Percentiles rank a stretch among this genome's conserved stretches.
Conservation (phyloP, 2,888 invertebrate species). For the Luperina testacea region DNA sequence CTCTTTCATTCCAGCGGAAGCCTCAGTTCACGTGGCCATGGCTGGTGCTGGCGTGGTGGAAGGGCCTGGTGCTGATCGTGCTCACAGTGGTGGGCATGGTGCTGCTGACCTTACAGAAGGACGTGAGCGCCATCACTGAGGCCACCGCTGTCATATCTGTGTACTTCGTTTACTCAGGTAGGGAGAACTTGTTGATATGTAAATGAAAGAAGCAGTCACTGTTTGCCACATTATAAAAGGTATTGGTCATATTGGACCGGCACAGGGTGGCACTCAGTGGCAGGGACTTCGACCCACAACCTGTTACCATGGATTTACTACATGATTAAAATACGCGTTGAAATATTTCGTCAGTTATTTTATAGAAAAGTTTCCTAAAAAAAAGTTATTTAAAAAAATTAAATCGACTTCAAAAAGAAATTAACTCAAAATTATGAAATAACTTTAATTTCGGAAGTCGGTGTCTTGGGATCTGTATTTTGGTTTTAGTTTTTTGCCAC, state of each 20-base stretch:
- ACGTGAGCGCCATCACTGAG: slow-evolving; percentile 68
- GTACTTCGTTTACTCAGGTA: slow-evolving; percentile 79
- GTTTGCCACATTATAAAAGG: background rate
- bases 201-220: background rate
- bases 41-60: slow-evolving; percentile 75
- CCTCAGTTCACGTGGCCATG: slow-evolving; percentile 78
- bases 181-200: background rate
- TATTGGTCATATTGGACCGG: too few relatives aligned
- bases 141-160: slow-evolving; percentile 77
- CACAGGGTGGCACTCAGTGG: background rate
- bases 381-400: too few relatives aligned
- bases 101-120: slow-evolving; percentile 69
- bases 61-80: slow-evolving; percentile 70
- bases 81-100: slow-evolving; percentile 74
- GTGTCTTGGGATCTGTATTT: too few relatives aligned
- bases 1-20: slow-evolving; percentile 72
- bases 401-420: too few relatives aligned
- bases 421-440: too few relatives aligned
- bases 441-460: too few relatives aligned
- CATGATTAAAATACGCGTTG: background rate
- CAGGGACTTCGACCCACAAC: too few relatives aligned
- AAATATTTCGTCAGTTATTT: background rate
- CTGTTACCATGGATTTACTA: background rate
- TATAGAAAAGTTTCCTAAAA: background rate
- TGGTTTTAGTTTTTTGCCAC: too few relatives aligned